Evolutionary conservation across 1,140 invertebrate genomes (phyloP), one percentile per base, ranked within the genome.

Genomic region (Panagrolaimus sp.): DNA sequence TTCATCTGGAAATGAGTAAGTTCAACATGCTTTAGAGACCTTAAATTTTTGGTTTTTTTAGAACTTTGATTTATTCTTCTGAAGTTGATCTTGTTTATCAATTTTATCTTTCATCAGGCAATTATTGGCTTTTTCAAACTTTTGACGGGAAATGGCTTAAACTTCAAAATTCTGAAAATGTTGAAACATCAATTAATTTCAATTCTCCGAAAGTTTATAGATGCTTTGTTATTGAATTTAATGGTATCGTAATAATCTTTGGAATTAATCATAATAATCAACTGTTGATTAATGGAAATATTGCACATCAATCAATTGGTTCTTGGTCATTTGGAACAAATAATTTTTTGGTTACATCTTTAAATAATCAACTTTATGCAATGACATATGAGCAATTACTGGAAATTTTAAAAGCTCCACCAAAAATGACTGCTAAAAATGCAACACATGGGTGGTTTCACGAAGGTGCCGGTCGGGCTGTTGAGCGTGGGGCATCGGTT

Each of bases 401-500:
- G 4, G 58, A 26, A 17, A 38, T 55, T 47, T 12, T 70, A 3
- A 24, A 24, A 17, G n/a, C 68, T 45, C n/a, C 43, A 10, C 58
- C 32, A 26, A 70, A 70, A 7, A 15, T 67, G 43, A 62, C 52
- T 0, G 52, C 52, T 0, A 58, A 58, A 21, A 58, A 58, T 17
- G 14, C 14, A 21, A 28, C 28, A 12, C 28, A 26, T 58, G 52
- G 52, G 0, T 14, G 55, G 63, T 26, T 43, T 70, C 21, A 14
- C 17, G 43, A 58, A 24, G 58, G 68, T 26, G 69, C 66, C 52
- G 69, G 71, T 45, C 74, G 92, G 65, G 87, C 88, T 75, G 84
- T 95, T 28, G 93, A 96, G 85, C 87, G 90, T 75, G 91, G 91
- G 6, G 88, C 90, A 1, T 87, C 87, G 72, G 83, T 96, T 62